Percentiles rank a stretch among this genome's conserved stretches.
phyloP scores from a whole-genome alignment of 92 coral and sea anemone species.

The Ricordea florida region DNA sequence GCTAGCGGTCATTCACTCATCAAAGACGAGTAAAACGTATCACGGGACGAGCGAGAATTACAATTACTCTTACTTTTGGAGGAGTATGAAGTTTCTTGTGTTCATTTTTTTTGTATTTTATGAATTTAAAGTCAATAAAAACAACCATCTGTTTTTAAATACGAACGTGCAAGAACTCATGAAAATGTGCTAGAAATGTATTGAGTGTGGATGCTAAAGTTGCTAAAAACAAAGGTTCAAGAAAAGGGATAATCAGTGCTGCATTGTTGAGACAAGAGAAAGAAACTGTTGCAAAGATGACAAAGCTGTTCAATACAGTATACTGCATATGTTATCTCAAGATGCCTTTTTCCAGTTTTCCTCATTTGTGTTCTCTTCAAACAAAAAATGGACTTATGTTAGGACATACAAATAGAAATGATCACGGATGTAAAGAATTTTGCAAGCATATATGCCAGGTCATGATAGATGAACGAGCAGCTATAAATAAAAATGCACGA shows the following conservation, averaged over 20 bases:
- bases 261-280: conserved; percentile 13
- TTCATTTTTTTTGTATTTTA: conserved; percentile 8
- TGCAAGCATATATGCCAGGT: conserved; percentile 19
- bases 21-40: conserved; percentile 11
- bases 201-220: conserved; percentile 15
- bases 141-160: conserved; percentile 1
- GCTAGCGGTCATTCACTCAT: conserved; percentile 16
- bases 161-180: conserved; percentile 12
- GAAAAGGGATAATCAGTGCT: conserved; percentile 20
- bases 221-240: conserved; percentile 8
- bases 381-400: conserved; percentile 18
- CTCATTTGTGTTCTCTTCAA: conserved; percentile 37
- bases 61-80: neutral
- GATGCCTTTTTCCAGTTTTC: conserved; percentile 16
- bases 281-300: conserved; percentile 27
- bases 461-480: conserved; percentile 13
- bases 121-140: conserved; percentile 1
- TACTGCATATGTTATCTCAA: conserved; percentile 26
- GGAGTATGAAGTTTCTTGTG: conserved; percentile 3
- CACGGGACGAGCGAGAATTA: neutral
- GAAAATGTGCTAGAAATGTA: neutral
- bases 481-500: conserved; percentile 16
- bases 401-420: conserved; percentile 24
- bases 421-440: conserved; percentile 43
- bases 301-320: conserved; percentile 20